Base-by-base conservation (phyloP, 2,113 vertebrate species). In the Gadus chalcogrammus region DNA sequence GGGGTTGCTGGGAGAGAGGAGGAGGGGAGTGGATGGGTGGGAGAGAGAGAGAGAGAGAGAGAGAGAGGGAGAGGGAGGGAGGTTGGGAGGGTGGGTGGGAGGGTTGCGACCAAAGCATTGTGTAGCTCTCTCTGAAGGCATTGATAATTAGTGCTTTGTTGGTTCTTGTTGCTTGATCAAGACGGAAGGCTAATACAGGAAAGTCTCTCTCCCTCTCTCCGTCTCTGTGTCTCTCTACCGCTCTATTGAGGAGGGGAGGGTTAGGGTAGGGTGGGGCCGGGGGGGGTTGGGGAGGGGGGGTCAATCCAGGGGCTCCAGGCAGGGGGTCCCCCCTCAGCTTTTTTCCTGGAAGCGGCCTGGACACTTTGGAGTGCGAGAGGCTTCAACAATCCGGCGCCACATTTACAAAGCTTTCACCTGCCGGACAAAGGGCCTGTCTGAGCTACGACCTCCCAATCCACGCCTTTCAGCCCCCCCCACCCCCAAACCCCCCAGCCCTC, bases 341-440 rank as follows among this genome's bases (percentile, higher is more conserved):
- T 90, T 89, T 91, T n/a, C 90, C 88, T 88, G 81, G 89, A 92
- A 91, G 87, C 84, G 71, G 75, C 87, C 85, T 70, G 82, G 88
- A 91, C 88, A 89, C 89, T 81, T 83, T 88, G 80, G 88, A 90
- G 92, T 92, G 91, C 92, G 90, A 88, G 89, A 81, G 87, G 85
- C 87, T 93, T 91, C 90, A 92, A 91, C 89, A 89, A 92, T 90
- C 91, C 87, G 91, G 91, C 90, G 90, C 92, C 92, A 91, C 88
- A 85, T 91, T 91, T 89, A 90, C 89, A 92, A 93, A 93, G 92
- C 90, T 83, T 92, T 92, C 89, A 92, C 90, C 91, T 92, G 89
- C 87, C 85, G 79, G 85, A 93, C 91, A 92, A 93, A 92, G 79
- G 88, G 87, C 64, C 87, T 90, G 92, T 90, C 90, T 89, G 90